Evolutionary conservation across 2,113 vertebrate species (phyloP).

Genomic region (Cacatua alba): DNA sequence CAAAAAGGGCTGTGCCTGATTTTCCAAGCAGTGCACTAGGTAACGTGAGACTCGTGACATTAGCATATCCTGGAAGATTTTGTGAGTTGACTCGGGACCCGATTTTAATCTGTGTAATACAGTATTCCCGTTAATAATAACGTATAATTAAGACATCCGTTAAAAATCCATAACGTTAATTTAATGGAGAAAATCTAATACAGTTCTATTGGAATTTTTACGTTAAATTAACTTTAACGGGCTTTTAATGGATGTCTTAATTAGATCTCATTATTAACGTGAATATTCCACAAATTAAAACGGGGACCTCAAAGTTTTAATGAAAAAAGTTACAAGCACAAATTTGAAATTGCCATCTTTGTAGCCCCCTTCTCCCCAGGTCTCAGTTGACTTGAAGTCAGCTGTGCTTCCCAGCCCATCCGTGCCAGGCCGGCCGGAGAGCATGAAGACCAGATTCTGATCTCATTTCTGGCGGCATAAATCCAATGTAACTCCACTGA

Average conservation of each 20-base stretch:
- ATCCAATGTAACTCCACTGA: not conserved
- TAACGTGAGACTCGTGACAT: constrained; percentile 39
- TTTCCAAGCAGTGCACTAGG: constrained; percentile 57
- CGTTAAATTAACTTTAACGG: constrained; percentile 90
- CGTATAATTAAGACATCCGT: constrained; percentile 87
- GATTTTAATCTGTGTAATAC: constrained; percentile 83
- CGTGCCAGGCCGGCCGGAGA: not conserved
- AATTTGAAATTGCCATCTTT: constrained; percentile 61
- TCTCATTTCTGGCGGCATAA: not conserved
- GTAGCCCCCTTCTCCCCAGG: constrained; percentile 36
- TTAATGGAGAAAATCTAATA: constrained; percentile 90
- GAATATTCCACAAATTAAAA: constrained; percentile 88
- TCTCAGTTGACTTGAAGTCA: not conserved
- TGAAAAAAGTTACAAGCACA: constrained; percentile 78
- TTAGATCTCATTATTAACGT: constrained; percentile 88
- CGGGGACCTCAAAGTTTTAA: constrained; percentile 80
- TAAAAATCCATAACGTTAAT: constrained; percentile 90
- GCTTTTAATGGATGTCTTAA: constrained; percentile 90
- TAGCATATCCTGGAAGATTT: constrained; percentile 68
- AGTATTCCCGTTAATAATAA: constrained; percentile 87
- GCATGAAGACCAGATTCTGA: not conserved
- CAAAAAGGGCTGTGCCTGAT: constrained; percentile 13
- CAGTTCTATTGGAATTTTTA: constrained; percentile 88
- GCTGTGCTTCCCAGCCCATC: not conserved
- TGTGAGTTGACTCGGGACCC: constrained; percentile 74